These are phyloP conservation scores for Cyclophora albipunctata DNA, from an alignment of 2,888 invertebrate genomes.

Conservation along the genomic window DNA sequence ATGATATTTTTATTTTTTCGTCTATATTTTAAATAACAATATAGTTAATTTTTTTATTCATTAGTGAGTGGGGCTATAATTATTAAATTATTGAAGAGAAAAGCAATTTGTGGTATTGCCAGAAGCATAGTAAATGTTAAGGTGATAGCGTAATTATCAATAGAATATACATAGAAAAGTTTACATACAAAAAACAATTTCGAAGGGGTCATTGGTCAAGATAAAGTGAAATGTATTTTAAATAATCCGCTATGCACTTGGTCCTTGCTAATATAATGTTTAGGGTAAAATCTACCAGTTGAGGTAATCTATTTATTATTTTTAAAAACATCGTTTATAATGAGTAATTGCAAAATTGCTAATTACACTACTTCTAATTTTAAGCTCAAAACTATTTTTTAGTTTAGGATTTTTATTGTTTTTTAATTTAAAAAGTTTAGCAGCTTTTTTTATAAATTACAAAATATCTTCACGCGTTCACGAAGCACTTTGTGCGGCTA, in stretches of 20 bases:
- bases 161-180: constrained; percentile 50
- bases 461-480: constrained; percentile 1
- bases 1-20: constrained; percentile 30
- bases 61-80: constrained; percentile 1
- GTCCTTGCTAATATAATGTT: constrained; percentile 50
- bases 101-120: constrained; percentile 14
- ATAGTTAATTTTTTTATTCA: constrained; percentile 23
- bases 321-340: constrained; percentile 29
- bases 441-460: constrained; percentile 3
- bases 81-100: constrained; percentile 1
- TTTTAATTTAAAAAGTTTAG: constrained; percentile 7
- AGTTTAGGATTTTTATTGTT: constrained; percentile 18
- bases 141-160: constrained; percentile 40
- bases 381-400: constrained; percentile 28
- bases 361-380: constrained; percentile 26
- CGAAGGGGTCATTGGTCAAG: constrained; percentile 51
- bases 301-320: constrained; percentile 29
- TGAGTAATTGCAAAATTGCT: constrained; percentile 32
- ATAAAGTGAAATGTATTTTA: constrained; percentile 33
- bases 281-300: constrained; percentile 30
- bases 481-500: constrained; percentile 15
- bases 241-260: constrained; percentile 35
- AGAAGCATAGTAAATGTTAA: constrained; percentile 29
- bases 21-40: constrained; percentile 31
- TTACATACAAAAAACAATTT: constrained; percentile 43